A percentile compares a stretch with the other conserved stretches of the same genome.
Evolutionary conservation across 2,888 invertebrate species (phyloP).

Genomic region (Lordiphosa fenestrarum): DNA sequence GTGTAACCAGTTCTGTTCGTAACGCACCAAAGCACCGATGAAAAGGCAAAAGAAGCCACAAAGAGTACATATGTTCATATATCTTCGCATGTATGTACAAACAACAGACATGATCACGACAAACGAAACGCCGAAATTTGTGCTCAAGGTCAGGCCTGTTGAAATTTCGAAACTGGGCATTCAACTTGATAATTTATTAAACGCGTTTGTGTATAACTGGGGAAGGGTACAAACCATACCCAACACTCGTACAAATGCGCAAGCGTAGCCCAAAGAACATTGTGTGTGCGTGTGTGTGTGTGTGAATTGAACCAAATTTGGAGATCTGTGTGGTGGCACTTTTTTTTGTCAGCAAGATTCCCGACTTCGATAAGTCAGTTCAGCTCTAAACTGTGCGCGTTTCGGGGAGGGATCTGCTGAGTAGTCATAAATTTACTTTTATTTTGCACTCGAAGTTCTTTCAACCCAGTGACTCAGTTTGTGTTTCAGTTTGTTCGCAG

Average conservation of each 20-base stretch:
- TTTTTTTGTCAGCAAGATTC: constrained; percentile 29
- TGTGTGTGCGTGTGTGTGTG: not conserved
- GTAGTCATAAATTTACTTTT: constrained; percentile 7
- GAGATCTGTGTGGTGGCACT: constrained; percentile 26
- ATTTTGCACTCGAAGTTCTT: constrained; percentile 41
- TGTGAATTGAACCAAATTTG: constrained; percentile 24
- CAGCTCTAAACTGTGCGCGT: constrained; percentile 13
- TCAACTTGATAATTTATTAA: constrained; percentile 77
- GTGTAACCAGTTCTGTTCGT: constrained; percentile 3
- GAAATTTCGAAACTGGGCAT: constrained; percentile 75
- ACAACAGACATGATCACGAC: constrained; percentile 28
- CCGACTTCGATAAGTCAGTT: constrained; percentile 31
- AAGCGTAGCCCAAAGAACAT: constrained; percentile 55
- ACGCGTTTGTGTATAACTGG: constrained; percentile 62
- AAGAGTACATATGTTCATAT: constrained; percentile 7
- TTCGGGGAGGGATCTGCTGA: constrained; percentile 9
- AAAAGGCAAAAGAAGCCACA: constrained; percentile 16
- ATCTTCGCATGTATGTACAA: constrained; percentile 16
- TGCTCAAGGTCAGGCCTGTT: constrained; percentile 75
- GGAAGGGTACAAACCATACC: constrained; percentile 40
- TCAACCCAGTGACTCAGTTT: constrained; percentile 63
- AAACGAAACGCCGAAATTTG: constrained; percentile 61
- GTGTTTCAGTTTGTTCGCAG: constrained; percentile 26
- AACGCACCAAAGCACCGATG: constrained; percentile 16
- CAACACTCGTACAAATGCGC: constrained; percentile 32